Base-by-base conservation (phyloP, 2,797 vertebrate species). In the Coregonus ussuriensis region DNA sequence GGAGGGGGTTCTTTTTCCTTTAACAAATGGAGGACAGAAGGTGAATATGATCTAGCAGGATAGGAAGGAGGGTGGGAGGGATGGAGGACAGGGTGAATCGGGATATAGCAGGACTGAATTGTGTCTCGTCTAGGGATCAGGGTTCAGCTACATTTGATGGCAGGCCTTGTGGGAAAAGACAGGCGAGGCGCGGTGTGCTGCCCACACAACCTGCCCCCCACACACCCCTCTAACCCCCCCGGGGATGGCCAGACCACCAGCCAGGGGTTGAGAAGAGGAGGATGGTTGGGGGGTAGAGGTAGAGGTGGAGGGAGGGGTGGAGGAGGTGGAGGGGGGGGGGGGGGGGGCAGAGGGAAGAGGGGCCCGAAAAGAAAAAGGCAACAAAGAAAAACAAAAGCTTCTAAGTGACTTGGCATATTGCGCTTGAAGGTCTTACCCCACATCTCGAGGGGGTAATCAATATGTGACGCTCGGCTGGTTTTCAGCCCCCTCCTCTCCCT, bases 111-210 rank as follows among this genome's bases (percentile, higher is more conserved):
- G 82, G 77, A 62, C 89, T 94, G 92, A 94, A 94, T 93, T 91
- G 88, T 74, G 85, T 82, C 81, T 84, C 85, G 80, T 81, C 75
- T 90, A 75, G 75, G 86, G 94, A 94, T 95, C 94, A 95, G 91
- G 91, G 94, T 94, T 95, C 94, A 95, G 90, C 85, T 72, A 88
- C 87, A 92, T 93, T 93, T 90, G 89, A 92, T 87, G 21, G 88
- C 85, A 72, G 85, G 90, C 85, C 77, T 81, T 95, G 92, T 95
- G 95, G 93, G 94, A 95, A 94, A 93, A 93, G 89, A 83, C 84
- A 79, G 88, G 85, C 85, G 74, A 41, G 83, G 85, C 93, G 93
- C 94, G 89, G 85, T 85, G 74, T 35, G 83, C 84, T 94, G 93
- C 94, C 92, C 92, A 77, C 91, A 89, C 91, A 95, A 92, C 91